Base-by-base conservation (phyloP, 2,888 invertebrate species). In the Ariolimax columbianus region DNA sequence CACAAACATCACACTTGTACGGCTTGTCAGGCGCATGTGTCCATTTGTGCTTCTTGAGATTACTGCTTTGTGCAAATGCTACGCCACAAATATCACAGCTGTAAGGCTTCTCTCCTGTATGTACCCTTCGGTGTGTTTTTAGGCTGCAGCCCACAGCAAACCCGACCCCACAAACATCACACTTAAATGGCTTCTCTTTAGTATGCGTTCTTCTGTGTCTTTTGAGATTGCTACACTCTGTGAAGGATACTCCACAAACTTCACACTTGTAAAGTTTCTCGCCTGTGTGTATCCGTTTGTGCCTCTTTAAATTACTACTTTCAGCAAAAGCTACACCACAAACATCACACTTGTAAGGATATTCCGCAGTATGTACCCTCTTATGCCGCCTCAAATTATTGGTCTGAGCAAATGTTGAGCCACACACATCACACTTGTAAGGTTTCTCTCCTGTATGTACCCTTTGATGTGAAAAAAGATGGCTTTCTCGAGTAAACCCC, bases 341-440 rank as follows among this genome's bases (percentile, higher is more conserved):
- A n/a, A 59, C 73, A 36, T 51, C 73, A 82, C 82, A 82, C 59
- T 82, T 70, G 82, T 73, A 82, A 7, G 82, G 82, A 26, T 73
- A 51, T n/a, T 72, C 72, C 26, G 30, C 72, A 9, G 55, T 73
- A 47, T 82, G 82, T 0, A 51, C n/a, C 30, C 73, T 72, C 40
- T 33, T 82, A n/a, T 82, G 82, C 17, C 36, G 17, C 66, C 23
- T 47, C 26, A 82, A 33, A 72, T 47, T 26, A 73, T 33, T 72
- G 23, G 26, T 9, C 70, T 38, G 47, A 11, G 70, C 23, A 73
- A 82, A 82, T 9, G 26, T 19, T 51, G 19, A n/a, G 4, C 82
- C 59, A n/a, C 82, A 82, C 0, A 72, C 38, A 72, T 82, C 82
- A 73, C 82, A 82, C 17, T 51, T 73, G 59, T 38, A 82, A n/a